A percentile compares a stretch with the other conserved stretches of the same genome.
These are phyloP conservation scores for Drosophila pseudotalamancana DNA, from an alignment of 2,888 invertebrate species.

Conservation along the genomic window DNA sequence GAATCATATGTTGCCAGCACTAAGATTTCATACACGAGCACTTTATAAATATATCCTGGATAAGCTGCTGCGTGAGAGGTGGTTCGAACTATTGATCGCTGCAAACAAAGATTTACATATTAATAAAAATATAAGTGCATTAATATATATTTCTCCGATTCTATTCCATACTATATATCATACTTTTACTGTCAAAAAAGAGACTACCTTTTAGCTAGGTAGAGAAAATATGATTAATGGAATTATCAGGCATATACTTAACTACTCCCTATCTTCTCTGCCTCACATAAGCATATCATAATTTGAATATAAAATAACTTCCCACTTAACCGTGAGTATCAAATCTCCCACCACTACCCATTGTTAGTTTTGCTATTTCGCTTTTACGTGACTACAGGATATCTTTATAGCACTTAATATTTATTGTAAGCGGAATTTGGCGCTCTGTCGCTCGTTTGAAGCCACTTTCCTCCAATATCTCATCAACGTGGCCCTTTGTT, in stretches of 20 bases:
- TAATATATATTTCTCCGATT: too few species aligned
- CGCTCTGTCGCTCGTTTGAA: neutral
- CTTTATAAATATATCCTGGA: slow-evolving; percentile 20
- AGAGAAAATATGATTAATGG: too few species aligned
- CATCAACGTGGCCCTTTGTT: slow-evolving; percentile 23
- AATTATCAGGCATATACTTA: too few species aligned
- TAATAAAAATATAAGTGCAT: neutral
- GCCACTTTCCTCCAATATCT: slow-evolving; percentile 16
- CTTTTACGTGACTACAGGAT: neutral
- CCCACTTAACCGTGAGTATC: neutral
- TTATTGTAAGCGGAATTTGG: slow-evolving; percentile 1
- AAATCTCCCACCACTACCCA: neutral
- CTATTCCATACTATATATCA: too few species aligned
- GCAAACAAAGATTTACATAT: neutral
- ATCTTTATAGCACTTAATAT: neutral
- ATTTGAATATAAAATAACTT: neutral
- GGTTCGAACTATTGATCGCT: neutral
- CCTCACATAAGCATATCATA: too few species aligned
- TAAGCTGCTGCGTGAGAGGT: neutral
- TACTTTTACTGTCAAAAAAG: too few species aligned
- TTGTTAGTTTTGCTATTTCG: neutral
- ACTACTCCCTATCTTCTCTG: too few species aligned
- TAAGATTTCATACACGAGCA: slow-evolving; percentile 34
- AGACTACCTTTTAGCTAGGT: too few species aligned
- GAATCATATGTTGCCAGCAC: slow-evolving; percentile 49